phyloP scores from a whole-genome alignment of 2,888 invertebrate species.

The Synanthedon tipuliformis region DNA sequence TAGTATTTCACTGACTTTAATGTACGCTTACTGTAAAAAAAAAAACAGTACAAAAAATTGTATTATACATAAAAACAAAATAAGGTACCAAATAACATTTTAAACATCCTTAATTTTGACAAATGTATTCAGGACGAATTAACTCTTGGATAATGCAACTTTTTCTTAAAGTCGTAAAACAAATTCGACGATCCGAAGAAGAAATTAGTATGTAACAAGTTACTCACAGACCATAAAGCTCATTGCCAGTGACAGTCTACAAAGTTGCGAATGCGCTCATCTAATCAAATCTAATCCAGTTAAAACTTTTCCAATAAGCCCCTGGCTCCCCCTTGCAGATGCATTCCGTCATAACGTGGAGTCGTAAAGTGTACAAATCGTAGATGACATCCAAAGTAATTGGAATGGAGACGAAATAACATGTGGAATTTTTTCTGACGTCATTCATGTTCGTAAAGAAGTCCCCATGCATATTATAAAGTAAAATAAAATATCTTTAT shows the following conservation, averaged over 20 bases:
- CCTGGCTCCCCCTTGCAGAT: conserved; percentile 23
- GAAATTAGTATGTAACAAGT: conserved; percentile 34
- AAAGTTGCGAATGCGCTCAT: conserved; percentile 16
- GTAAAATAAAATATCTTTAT: too few species aligned
- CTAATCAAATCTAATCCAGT: conserved; percentile 62
- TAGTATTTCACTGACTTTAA: too few species aligned
- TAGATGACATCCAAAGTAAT: conserved; percentile 4
- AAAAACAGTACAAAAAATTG: too few species aligned
- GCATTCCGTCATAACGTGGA: conserved; percentile 7
- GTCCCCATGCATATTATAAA: too few species aligned
- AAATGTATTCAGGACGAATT: too few species aligned
- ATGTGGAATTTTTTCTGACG: too few species aligned
- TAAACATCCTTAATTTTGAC: too few species aligned
- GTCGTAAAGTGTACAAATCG: conserved; percentile 8
- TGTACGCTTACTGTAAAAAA: too few species aligned
- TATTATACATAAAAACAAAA: too few species aligned
- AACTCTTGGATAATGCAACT: neutral
- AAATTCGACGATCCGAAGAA: neutral
- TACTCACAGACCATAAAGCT: conserved; percentile 38
- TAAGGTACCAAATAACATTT: too few species aligned
- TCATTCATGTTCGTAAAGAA: too few species aligned
- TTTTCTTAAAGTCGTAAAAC: neutral
- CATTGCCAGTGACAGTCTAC: conserved; percentile 3
- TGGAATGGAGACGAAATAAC: conserved; percentile 1
- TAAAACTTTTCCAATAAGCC: conserved; percentile 68